These are phyloP conservation scores for Dilophus febrilis DNA, from an alignment of 2,888 invertebrate genomes.

Conservation along the genomic window DNA sequence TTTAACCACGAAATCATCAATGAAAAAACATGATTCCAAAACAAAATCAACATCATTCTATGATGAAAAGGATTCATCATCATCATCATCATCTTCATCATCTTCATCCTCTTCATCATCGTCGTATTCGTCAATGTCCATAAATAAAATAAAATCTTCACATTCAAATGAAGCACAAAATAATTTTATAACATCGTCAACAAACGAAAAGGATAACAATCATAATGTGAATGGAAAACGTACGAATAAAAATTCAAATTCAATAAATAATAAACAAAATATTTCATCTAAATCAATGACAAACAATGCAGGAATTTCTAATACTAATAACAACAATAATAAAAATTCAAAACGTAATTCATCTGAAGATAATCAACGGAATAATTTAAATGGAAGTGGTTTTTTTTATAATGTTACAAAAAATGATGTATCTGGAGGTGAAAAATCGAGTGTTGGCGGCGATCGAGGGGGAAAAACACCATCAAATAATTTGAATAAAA, in stretches of 20 bases:
- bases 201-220: no score
- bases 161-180: no score
- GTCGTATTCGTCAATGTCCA: background rate
- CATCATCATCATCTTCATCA: background rate
- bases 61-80: background rate
- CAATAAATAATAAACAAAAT: no score
- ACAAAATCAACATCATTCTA: background rate
- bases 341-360: background rate
- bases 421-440: conserved; percentile 27
- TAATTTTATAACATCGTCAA: no score
- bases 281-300: no score
- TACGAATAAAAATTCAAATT: no score
- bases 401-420: conserved; percentile 20
- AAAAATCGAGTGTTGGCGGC: conserved; percentile 19
- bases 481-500: background rate
- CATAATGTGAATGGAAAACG: no score
- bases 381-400: background rate
- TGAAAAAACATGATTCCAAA: background rate
- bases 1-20: background rate
- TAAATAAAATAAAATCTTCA: background rate
- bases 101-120: background rate
- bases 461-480: background rate
- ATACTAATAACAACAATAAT: no score
- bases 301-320: no score
- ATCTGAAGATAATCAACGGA: no score